These are phyloP conservation scores for Antrozous pallidus DNA, from an alignment of 2,797 vertebrate genomes.

Conservation along the genomic window DNA sequence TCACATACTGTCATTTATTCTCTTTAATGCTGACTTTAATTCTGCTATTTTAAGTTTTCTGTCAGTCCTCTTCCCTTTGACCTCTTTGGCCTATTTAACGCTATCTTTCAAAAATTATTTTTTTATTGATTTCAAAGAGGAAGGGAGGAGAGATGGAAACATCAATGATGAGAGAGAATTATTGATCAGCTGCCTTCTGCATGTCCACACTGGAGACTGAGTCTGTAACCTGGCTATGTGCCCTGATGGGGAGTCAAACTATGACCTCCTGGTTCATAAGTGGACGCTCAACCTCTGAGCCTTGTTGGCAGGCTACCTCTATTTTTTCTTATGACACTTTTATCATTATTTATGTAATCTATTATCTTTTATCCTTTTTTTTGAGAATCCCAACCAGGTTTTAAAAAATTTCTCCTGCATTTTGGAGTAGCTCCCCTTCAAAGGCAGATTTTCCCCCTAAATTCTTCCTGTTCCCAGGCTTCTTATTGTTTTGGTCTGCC, in stretches of 20 bases:
- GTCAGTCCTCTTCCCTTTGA: background rate
- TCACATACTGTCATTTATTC: background rate
- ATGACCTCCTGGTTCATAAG: no score
- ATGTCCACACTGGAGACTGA: no score
- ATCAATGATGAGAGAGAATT: no score
- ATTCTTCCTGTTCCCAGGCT: background rate
- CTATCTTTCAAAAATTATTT: background rate
- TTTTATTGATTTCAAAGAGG: no score
- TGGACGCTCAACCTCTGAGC: no score
- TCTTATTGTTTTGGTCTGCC: background rate
- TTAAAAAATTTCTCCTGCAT: conserved; percentile 21
- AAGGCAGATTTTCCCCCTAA: background rate
- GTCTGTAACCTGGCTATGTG: no score
- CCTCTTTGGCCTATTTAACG: background rate
- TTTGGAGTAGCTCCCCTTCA: background rate
- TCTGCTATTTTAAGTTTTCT: background rate
- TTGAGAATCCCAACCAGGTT: background rate
- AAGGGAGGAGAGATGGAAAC: no score
- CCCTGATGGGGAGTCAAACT: no score
- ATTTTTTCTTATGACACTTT: background rate
- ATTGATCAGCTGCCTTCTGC: no score
- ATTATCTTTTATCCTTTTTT: background rate
- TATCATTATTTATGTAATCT: background rate
- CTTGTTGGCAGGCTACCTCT: background rate
- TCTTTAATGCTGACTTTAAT: background rate